phyloP scores from a whole-genome alignment of 2,888 invertebrate genomes.

The Drosophila pseudotakahashii region DNA sequence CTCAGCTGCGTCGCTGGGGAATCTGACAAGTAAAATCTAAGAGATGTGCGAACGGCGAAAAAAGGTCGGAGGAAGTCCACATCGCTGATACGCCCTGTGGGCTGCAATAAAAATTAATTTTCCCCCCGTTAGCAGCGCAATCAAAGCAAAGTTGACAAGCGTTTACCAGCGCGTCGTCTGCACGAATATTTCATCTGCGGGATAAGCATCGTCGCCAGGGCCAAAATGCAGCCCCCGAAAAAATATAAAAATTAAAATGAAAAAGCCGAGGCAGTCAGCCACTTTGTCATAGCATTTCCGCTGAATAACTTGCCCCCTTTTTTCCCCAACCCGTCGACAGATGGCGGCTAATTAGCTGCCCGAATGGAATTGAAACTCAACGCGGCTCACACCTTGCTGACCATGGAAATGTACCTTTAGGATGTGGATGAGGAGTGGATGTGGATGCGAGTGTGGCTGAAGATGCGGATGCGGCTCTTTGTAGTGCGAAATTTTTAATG shows the following conservation, averaged over 20 bases:
- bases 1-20: conserved; percentile 65
- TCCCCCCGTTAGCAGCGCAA: conserved; percentile 73
- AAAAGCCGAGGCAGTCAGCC: conserved; percentile 32
- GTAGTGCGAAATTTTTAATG: conserved; percentile 79
- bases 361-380: conserved; percentile 82
- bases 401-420: conserved; percentile 18
- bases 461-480: conserved; percentile 53
- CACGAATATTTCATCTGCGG: conserved; percentile 81
- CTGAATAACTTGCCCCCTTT: conserved; percentile 49
- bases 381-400: conserved; percentile 77
- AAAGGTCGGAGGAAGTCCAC: conserved; percentile 58
- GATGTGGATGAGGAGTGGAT: conserved; percentile 29
- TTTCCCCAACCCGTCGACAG: conserved; percentile 21
- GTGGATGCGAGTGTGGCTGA: conserved; percentile 16
- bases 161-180: conserved; percentile 75
- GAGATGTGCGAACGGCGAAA: conserved; percentile 59
- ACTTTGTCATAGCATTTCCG: conserved; percentile 81
- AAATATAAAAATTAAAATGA: conserved; percentile 30
- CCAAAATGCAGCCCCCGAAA: conserved; percentile 46
- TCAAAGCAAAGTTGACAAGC: conserved; percentile 77
- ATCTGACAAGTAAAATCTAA: conserved; percentile 76
- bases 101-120: conserved; percentile 77
- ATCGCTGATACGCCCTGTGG: conserved; percentile 74
- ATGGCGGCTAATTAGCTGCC: conserved; percentile 82
- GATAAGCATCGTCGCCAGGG: conserved; percentile 77